A percentile compares a stretch with the other conserved stretches of the same genome.
Conservation (phyloP, 2,113 vertebrate species). For the Chrysochloris asiatica region DNA sequence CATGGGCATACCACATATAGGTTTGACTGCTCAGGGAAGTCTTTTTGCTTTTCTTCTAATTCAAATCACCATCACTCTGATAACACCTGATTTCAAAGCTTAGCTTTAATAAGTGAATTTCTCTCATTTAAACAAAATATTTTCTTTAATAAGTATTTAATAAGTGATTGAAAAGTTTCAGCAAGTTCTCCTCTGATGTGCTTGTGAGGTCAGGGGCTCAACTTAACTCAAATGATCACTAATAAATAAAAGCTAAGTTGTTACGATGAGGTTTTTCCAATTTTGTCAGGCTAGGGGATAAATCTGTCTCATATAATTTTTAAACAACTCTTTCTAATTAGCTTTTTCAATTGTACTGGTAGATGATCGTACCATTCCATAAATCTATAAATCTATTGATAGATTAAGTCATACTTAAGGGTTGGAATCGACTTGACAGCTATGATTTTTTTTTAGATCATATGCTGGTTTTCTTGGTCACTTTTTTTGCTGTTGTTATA, state of each 20-base stretch:
- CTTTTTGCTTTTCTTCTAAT: not conserved
- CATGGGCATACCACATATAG: no score
- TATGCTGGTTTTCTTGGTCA: no score
- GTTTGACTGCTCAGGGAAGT: not conserved
- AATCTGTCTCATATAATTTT: no score
- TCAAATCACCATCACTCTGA: not conserved
- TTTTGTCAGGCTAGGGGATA: no score
- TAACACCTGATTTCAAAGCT: constrained; percentile 17
- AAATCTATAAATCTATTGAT: no score
- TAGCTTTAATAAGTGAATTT: not conserved
- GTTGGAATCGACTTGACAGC: no score
- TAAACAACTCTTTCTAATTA: no score
- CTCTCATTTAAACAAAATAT: constrained; percentile 15
- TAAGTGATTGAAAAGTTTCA: not conserved
- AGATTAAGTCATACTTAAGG: no score
- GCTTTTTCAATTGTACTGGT: no score
- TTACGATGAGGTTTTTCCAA: not conserved
- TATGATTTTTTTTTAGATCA: no score
- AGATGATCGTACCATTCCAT: no score
- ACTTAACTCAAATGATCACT: not conserved
- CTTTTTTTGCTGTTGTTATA: no score
- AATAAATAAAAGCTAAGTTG: not conserved
- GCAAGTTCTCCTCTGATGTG: not conserved
- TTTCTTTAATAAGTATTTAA: constrained; percentile 5
- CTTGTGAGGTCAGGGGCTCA: not conserved